Evolutionary conservation across 2,888 invertebrate species (phyloP).

Genomic region (Machimus atricapillus): DNA sequence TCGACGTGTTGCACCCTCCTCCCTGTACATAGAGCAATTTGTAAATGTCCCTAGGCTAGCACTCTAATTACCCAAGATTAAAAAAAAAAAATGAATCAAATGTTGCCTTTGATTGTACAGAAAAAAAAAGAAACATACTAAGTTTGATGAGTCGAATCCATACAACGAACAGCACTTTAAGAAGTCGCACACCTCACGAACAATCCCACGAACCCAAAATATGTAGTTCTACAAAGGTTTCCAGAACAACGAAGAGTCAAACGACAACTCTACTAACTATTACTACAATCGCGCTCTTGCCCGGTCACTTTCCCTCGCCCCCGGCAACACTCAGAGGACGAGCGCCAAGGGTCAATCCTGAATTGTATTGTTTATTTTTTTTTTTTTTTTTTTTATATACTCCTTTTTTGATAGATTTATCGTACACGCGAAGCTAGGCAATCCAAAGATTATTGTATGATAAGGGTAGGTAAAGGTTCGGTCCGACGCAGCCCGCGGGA

Average conservation of each 20-base stretch:
- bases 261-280: neutral
- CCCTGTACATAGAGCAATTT: neutral
- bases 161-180: neutral
- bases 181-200: neutral
- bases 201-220: neutral
- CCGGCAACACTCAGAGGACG: neutral
- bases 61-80: neutral
- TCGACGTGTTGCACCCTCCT: neutral
- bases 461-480: slow-evolving; percentile 1
- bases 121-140: neutral
- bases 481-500: neutral
- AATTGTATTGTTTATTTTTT: neutral
- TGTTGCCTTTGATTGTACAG: neutral
- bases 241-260: slow-evolving; percentile 12
- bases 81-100: neutral
- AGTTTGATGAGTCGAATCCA: neutral
- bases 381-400: neutral
- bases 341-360: neutral
- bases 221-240: slow-evolving; percentile 20
- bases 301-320: neutral
- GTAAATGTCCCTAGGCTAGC: neutral
- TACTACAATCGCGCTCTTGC: neutral
- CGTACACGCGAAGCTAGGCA: slow-evolving; percentile 11
- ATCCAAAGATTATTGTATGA: slow-evolving; percentile 29
- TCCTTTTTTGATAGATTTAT: neutral